Evolutionary conservation across 2,797 vertebrate species (phyloP), one percentile per base, ranked within the genome.

Genomic region (Morelia viridis): DNA sequence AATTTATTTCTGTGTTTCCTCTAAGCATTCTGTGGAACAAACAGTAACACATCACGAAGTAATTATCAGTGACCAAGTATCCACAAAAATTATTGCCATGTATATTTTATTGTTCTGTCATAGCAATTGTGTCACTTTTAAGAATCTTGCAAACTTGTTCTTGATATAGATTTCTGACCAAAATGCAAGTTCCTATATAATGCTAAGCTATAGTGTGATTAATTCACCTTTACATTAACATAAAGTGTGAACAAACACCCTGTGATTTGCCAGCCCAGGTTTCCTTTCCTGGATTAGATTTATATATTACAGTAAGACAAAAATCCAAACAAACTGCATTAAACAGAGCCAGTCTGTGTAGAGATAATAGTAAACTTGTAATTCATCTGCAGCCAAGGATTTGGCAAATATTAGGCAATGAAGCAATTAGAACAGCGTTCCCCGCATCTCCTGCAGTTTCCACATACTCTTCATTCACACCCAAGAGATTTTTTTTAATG

Each of bases 41-140:
- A 84, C 1, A 41, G 15, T 57, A 6, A 58, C 46, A 10, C 13
- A 89, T 62, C 7, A 46, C 61, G 62, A 50, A 83, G 93, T 93
- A 71, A 89, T 89, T 92, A 93, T 31, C 92, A 86, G 89, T 65
- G 56, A 24, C 17, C 35, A 31, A 15, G 2, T 53, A 85, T 31
- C 10, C 0, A 0, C 46, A n/a, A 60, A 46, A 26, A 90, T 53
- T n/a, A 17, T 91, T 85, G 22, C 58, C 91, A 0, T 76, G 24
- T 26, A 88, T 41, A 88, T 4, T 35, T 0, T 12, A 1, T 28
- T 17, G 0, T 53, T 65, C 35, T 88, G 91, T 91, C 76, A 91
- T 65, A 92, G 60, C 85, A n/a, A 76, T 80, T 28, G 1, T 87
- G 31, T 68, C 57, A 46, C 22, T 24, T 46, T 62, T n/a, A 6